A percentile compares a stretch with the other conserved stretches of the same genome.
Evolutionary conservation across 2,888 invertebrate species (phyloP).

Genomic region (Epistrophe grossulariae): DNA sequence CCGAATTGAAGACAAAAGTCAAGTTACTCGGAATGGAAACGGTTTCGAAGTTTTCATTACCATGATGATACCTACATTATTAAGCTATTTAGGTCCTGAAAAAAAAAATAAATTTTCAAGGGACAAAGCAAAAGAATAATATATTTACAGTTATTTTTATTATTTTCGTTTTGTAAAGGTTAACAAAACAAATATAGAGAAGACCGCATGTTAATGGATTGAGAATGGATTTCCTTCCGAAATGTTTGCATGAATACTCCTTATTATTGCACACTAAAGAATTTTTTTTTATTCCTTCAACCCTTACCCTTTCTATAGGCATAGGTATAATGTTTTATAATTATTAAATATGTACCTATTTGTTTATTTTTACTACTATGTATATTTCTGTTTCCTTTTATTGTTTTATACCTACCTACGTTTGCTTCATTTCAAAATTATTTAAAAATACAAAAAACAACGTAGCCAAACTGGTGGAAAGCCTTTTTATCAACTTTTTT

Average conservation of each 20-base stretch:
- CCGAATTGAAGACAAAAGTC: too few species aligned
- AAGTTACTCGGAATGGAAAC: too few species aligned
- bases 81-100: too few species aligned
- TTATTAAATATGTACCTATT: constrained; percentile 57
- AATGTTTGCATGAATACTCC: background rate
- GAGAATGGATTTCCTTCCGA: constrained; percentile 55
- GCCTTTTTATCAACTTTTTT: constrained; percentile 43
- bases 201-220: background rate
- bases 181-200: constrained; percentile 42
- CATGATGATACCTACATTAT: too few species aligned
- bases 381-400: constrained; percentile 53
- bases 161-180: constrained; percentile 25
- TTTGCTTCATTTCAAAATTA: constrained; percentile 70
- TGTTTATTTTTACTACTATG: constrained; percentile 44
- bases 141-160: background rate
- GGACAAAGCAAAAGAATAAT: background rate
- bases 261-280: background rate
- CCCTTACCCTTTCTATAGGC: background rate
- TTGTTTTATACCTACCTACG: constrained; percentile 56
- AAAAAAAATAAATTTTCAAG: background rate
- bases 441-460: constrained; percentile 42
- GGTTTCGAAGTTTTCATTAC: too few species aligned
- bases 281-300: background rate
- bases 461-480: constrained; percentile 44
- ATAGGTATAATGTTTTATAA: constrained; percentile 32